phyloP scores from a whole-genome alignment of 2,797 vertebrate species.

The Lates japonicus region DNA sequence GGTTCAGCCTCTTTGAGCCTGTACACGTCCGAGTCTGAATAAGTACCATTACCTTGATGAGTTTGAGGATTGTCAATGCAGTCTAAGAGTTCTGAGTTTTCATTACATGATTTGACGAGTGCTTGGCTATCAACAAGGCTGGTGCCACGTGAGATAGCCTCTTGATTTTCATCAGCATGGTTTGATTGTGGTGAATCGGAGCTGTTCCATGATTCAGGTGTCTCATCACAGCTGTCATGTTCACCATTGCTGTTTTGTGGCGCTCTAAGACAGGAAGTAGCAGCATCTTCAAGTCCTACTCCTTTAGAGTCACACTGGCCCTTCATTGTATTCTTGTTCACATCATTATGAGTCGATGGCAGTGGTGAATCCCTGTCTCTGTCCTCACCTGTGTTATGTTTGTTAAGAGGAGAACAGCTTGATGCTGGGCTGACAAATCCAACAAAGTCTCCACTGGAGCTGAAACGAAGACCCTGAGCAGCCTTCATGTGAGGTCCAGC shows the following conservation, averaged over 20 bases:
- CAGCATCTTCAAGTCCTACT: neutral
- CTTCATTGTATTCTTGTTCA: constrained; percentile 10
- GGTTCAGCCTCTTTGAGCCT: constrained; percentile 21
- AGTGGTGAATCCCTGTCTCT: constrained; percentile 8
- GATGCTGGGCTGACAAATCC: constrained; percentile 60
- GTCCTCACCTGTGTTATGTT: constrained; percentile 21
- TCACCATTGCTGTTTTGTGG: constrained; percentile 1
- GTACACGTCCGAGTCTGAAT: constrained; percentile 31
- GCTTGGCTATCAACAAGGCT: constrained; percentile 16
- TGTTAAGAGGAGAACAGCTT: constrained; percentile 22
- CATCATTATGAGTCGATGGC: neutral
- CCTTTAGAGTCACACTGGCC: constrained; percentile 2
- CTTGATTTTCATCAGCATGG: neutral
- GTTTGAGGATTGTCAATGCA: neutral
- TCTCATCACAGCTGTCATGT: constrained; percentile 17
- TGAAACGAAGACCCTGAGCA: constrained; percentile 62
- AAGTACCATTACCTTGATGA: constrained; percentile 19
- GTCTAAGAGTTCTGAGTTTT: constrained; percentile 45
- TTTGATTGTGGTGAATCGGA: constrained; percentile 22
- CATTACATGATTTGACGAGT: constrained; percentile 17
- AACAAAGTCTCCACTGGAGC: constrained; percentile 75
- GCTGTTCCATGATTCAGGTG: constrained; percentile 7
- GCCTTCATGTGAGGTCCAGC: constrained; percentile 8
- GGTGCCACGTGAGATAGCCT: constrained; percentile 6
- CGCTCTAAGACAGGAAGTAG: constrained; percentile 5